Evolutionary conservation across 2,888 invertebrate genomes (phyloP).

Genomic region (Epirrita christyi): DNA sequence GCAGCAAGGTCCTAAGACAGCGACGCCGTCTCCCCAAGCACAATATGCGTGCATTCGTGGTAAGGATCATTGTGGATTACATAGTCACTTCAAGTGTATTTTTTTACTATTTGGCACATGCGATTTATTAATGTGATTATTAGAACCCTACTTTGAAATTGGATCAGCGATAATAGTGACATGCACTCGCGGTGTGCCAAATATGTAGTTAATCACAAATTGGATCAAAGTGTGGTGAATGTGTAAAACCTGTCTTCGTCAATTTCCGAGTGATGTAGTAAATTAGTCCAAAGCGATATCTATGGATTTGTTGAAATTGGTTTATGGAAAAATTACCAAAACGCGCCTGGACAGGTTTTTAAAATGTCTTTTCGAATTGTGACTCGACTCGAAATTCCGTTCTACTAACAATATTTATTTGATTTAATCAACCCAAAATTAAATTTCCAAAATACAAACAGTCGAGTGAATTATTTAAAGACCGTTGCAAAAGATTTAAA

Average conservation of each 20-base stretch:
- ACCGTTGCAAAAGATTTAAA: too few species aligned
- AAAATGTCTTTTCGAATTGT: too few species aligned
- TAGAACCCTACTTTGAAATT: conserved; percentile 29
- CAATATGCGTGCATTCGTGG: conserved; percentile 81
- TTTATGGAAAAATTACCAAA: too few species aligned
- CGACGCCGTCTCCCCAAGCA: conserved; percentile 56
- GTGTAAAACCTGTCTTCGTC: conserved; percentile 1
- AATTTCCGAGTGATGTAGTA: background rate
- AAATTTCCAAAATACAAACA: too few species aligned
- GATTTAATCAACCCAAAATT: too few species aligned
- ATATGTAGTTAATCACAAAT: conserved; percentile 51
- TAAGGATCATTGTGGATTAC: conserved; percentile 65
- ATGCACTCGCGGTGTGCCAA: conserved; percentile 55
- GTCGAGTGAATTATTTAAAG: too few species aligned
- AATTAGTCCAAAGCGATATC: background rate
- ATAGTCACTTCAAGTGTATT: conserved; percentile 24
- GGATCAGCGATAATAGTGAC: conserved; percentile 47
- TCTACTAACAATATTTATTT: too few species aligned
- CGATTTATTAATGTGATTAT: conserved; percentile 49
- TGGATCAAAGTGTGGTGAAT: conserved; percentile 38
- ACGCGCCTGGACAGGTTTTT: too few species aligned
- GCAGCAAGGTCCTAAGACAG: conserved; percentile 56
- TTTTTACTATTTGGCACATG: conserved; percentile 64
- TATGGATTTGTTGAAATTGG: too few species aligned
- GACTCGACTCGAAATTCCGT: too few species aligned